Evolutionary conservation across 1,140 invertebrate species (phyloP).

Genomic region (Phenacoccus solenopsis): DNA sequence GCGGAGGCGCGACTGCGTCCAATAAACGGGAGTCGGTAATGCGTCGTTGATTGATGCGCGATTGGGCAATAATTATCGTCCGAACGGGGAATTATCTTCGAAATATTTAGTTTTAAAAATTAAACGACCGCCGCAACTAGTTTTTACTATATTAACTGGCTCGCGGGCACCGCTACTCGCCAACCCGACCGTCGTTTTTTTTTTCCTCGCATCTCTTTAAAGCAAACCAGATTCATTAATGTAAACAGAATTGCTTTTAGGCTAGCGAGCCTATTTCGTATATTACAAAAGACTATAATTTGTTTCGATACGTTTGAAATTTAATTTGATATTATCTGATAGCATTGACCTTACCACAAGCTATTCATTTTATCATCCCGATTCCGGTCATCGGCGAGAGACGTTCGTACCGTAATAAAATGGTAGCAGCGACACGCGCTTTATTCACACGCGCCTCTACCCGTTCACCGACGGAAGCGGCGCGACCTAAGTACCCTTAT

Average conservation of each 20-base stretch:
- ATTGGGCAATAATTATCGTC: slow-evolving; percentile 10
- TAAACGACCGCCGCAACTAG: not conserved
- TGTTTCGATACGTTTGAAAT: slow-evolving; percentile 8
- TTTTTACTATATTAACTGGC: not conserved
- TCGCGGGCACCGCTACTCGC: not conserved
- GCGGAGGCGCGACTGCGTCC: not conserved
- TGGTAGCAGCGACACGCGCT: not conserved
- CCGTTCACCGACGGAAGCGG: too few relatives aligned
- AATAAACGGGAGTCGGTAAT: not conserved
- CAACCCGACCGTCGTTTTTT: too few relatives aligned
- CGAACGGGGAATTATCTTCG: not conserved
- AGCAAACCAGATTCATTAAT: slow-evolving; percentile 14
- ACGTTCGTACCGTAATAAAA: not conserved
- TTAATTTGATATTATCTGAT: slow-evolving; percentile 13
- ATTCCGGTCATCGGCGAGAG: too few relatives aligned
- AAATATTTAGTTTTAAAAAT: slow-evolving; percentile 16
- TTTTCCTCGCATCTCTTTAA: slow-evolving; percentile 4
- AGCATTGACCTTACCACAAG: slow-evolving; percentile 8
- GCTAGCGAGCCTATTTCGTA: not conserved
- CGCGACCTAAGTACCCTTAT: too few relatives aligned
- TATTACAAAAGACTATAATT: slow-evolving; percentile 15
- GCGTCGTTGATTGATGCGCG: slow-evolving; percentile 5
- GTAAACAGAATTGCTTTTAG: slow-evolving; percentile 18
- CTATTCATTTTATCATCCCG: not conserved
- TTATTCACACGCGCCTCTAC: too few relatives aligned